phyloP scores from a whole-genome alignment of 2,888 invertebrate species.

The Conus canariensis region DNA sequence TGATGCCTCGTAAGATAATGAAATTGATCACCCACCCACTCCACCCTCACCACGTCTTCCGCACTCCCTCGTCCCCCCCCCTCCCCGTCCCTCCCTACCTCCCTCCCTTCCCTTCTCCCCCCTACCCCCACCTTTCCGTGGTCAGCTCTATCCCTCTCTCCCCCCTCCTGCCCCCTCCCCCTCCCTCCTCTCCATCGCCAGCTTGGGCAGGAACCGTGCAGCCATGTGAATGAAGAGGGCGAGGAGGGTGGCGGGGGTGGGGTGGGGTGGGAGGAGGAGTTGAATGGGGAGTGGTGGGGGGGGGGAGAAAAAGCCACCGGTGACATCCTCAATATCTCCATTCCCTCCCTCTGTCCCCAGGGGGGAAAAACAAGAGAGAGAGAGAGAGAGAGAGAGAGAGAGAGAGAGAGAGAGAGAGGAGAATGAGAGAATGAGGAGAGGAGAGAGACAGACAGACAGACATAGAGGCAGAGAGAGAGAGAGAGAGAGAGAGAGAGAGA shows the following conservation, averaged over 20 bases:
- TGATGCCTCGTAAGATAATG: background rate
- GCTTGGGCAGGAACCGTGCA: too few species aligned
- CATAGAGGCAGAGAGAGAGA: background rate
- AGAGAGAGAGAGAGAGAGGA: background rate
- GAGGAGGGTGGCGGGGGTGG: too few species aligned
- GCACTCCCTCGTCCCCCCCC: too few species aligned
- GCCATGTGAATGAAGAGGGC: background rate
- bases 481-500: conserved; percentile 1
- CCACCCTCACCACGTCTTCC: too few species aligned
- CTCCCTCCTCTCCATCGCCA: background rate
- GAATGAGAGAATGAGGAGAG: background rate
- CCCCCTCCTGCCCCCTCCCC: background rate
- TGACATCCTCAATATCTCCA: background rate
- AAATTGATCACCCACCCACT: background rate
- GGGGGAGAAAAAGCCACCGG: background rate
- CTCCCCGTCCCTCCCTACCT: background rate
- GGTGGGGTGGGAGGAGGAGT: background rate
- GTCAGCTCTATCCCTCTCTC: background rate
- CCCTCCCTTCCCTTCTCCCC: background rate
- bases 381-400: background rate
- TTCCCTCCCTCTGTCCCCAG: background rate
- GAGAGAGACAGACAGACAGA: background rate
- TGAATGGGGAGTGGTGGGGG: too few species aligned
- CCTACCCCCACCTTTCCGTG: background rate
- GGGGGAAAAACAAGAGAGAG: background rate